phyloP scores from a whole-genome alignment of 1,140 invertebrate species.

The Eciton burchellii region DNA sequence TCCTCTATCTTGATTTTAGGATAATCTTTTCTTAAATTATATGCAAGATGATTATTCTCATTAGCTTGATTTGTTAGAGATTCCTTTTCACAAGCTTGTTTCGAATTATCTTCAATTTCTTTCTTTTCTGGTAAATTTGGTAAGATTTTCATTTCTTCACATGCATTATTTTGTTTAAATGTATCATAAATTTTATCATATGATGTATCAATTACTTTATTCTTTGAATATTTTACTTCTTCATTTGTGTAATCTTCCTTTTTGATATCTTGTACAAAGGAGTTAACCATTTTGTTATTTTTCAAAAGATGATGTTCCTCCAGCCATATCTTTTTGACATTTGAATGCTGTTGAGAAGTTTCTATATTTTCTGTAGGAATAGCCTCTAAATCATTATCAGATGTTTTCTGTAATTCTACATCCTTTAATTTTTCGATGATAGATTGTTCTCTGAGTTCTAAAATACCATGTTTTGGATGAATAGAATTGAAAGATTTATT shows the following conservation, averaged over 20 bases:
- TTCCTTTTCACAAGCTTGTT: background rate
- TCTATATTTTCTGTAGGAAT: background rate
- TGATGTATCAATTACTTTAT: background rate
- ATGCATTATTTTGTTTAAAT: background rate
- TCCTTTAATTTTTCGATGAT: background rate
- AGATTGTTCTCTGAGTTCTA: slow-evolving; percentile 4
- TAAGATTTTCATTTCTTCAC: background rate
- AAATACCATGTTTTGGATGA: background rate
- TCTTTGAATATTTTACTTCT: background rate
- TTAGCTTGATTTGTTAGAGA: background rate
- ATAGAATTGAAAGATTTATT: slow-evolving; percentile 1
- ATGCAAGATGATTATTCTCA: background rate
- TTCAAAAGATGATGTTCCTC: background rate
- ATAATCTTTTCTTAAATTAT: slow-evolving; percentile 24
- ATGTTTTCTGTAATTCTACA: slow-evolving; percentile 9
- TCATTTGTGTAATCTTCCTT: slow-evolving; percentile 4
- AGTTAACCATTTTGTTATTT: background rate
- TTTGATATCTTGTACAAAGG: background rate
- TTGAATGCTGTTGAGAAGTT: background rate
- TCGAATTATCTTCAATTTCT: background rate
- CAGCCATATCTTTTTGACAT: background rate
- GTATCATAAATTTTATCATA: background rate
- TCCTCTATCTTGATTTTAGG: background rate
- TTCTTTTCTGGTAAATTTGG: background rate
- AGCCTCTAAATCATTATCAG: background rate